Evolutionary conservation across 2,888 invertebrate genomes (phyloP).

Genomic region (Hymenopus coronatus): DNA sequence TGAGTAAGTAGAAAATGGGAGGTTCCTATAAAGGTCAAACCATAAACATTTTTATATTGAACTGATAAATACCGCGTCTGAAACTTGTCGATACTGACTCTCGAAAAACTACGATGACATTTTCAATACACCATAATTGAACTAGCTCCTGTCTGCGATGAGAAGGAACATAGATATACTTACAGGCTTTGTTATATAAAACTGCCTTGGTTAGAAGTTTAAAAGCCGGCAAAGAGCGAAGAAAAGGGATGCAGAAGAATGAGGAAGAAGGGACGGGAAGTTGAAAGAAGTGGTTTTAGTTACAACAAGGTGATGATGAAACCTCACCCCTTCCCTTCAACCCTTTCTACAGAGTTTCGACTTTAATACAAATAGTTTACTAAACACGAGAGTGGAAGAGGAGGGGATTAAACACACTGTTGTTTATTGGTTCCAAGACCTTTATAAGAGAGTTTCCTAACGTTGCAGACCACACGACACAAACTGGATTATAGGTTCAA

Average conservation of each 20-base stretch:
- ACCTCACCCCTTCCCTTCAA: neutral
- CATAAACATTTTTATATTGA: too few species aligned
- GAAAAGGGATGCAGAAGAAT: conserved; percentile 2
- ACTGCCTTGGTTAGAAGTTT: neutral
- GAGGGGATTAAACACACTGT: neutral
- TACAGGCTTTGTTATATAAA: neutral
- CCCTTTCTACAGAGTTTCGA: neutral
- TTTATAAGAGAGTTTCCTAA: neutral
- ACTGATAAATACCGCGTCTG: too few species aligned
- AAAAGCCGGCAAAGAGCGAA: neutral
- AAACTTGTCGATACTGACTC: too few species aligned
- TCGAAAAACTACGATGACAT: neutral
- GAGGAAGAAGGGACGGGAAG: neutral
- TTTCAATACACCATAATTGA: neutral
- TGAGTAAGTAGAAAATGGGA: too few species aligned
- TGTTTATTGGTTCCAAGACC: neutral
- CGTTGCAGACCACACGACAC: neutral
- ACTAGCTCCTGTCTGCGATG: neutral
- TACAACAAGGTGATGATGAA: neutral
- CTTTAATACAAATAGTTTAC: neutral
- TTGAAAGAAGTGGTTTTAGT: neutral
- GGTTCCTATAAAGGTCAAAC: too few species aligned
- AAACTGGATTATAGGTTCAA: neutral
- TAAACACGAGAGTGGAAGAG: neutral
- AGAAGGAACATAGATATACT: neutral